A percentile compares a stretch with the other conserved stretches of the same genome.
Conservation (phyloP, 2,888 invertebrate genomes). For the Megalurothrips usitatus region DNA sequence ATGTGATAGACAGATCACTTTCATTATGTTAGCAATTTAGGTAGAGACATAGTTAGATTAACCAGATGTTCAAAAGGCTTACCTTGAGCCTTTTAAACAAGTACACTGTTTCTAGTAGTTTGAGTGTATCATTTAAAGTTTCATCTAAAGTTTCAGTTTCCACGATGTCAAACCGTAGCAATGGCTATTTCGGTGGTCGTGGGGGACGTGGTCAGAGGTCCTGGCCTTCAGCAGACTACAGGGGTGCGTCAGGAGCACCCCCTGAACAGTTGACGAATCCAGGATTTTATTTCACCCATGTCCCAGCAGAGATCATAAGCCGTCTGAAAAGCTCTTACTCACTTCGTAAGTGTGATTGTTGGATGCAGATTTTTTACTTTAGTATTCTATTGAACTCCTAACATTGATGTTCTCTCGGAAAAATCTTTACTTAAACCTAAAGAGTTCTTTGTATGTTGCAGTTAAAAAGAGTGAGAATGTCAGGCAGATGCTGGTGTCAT, state of each 20-base stretch:
- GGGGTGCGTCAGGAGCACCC: background rate
- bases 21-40: background rate
- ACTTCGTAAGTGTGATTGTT: background rate
- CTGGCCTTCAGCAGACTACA: background rate
- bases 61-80: background rate
- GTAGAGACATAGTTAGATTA: background rate
- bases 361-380: background rate
- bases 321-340: background rate
- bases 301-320: background rate
- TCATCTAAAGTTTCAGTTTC: background rate
- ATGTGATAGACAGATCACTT: no score
- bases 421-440: background rate
- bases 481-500: background rate
- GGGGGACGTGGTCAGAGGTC: no score
- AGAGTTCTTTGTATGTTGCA: background rate
- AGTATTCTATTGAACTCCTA: background rate
- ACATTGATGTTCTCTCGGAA: background rate
- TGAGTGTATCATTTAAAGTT: background rate
- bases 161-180: background rate
- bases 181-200: background rate
- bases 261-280: background rate
- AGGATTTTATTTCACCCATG: background rate
- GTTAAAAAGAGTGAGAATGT: constrained; percentile 10
- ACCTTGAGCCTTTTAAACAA: background rate
- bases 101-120: background rate